Conservation (phyloP, 1,140 invertebrate genomes). For the Caenorhabditis latens region DNA sequence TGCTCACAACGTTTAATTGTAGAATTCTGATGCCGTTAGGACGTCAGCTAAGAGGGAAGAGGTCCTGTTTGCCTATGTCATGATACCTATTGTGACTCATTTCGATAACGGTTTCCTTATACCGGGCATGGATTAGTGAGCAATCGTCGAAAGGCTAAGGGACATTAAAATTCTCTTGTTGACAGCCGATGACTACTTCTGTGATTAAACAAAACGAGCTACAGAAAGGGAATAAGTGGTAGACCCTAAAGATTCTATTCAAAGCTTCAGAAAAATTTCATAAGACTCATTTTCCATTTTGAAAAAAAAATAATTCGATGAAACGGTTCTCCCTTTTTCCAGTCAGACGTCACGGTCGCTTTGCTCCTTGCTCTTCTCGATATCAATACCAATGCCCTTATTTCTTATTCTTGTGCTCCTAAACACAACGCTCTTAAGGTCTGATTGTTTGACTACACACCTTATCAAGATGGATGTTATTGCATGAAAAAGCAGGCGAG, state of each 20-base stretch:
- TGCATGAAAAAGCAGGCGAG: constrained; percentile 12
- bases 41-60: constrained; percentile 28
- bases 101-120: constrained; percentile 2
- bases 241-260: too few relatives aligned
- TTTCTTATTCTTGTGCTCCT: constrained; percentile 19
- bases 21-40: constrained; percentile 23
- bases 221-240: neutral
- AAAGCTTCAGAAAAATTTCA: too few relatives aligned
- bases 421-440: constrained; percentile 51
- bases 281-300: neutral
- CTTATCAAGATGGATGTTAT: constrained; percentile 53
- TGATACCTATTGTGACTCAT: constrained; percentile 38
- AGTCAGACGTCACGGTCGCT: neutral
- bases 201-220: neutral
- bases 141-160: neutral
- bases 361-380: neutral
- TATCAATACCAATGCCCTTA: constrained; percentile 2
- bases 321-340: neutral
- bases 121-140: constrained; percentile 13
- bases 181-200: neutral
- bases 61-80: constrained; percentile 48
- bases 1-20: constrained; percentile 41
- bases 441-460: constrained; percentile 54
- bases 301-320: neutral
- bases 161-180: neutral